phyloP scores from a whole-genome alignment of 2,888 invertebrate species.

The Schizaphis graminum region DNA sequence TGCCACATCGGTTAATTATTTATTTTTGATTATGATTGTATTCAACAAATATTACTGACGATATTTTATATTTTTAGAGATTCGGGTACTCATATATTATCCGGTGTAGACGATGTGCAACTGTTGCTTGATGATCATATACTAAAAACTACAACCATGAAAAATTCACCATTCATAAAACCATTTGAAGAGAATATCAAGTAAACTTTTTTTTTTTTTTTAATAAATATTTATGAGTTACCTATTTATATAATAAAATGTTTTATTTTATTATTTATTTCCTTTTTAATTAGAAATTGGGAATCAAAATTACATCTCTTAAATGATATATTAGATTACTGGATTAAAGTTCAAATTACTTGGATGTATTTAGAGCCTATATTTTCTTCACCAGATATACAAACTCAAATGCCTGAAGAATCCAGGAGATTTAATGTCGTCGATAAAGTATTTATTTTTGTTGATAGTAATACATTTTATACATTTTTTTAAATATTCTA shows the following conservation, averaged over 20 bases:
- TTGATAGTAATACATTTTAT: neutral
- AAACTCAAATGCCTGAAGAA: slow-evolving; percentile 97
- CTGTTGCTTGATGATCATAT: slow-evolving; percentile 93
- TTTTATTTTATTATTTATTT: neutral
- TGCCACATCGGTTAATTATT: slow-evolving; percentile 77
- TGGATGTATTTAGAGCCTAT: slow-evolving; percentile 98
- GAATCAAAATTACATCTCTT: slow-evolving; percentile 86
- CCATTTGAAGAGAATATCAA: slow-evolving; percentile 89
- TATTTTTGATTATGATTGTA: neutral
- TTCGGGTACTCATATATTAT: slow-evolving; percentile 91
- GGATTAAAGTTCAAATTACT: slow-evolving; percentile 94
- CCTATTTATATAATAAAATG: neutral
- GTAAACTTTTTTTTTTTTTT: slow-evolving; percentile 74
- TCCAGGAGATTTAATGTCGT: slow-evolving; percentile 91
- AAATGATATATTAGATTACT: slow-evolving; percentile 95
- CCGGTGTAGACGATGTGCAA: slow-evolving; percentile 94
- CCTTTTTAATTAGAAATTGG: slow-evolving; percentile 74
- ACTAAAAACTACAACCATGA: slow-evolving; percentile 97
- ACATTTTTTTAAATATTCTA: neutral
- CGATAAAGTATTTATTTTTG: slow-evolving; percentile 78
- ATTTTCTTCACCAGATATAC: slow-evolving; percentile 97
- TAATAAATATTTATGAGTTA: neutral
- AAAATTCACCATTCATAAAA: slow-evolving; percentile 96
- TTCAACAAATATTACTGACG: neutral
- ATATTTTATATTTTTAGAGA: slow-evolving; percentile 73